Conservation (phyloP, 2,113 vertebrate genomes). For the Microtus richardsoni region DNA sequence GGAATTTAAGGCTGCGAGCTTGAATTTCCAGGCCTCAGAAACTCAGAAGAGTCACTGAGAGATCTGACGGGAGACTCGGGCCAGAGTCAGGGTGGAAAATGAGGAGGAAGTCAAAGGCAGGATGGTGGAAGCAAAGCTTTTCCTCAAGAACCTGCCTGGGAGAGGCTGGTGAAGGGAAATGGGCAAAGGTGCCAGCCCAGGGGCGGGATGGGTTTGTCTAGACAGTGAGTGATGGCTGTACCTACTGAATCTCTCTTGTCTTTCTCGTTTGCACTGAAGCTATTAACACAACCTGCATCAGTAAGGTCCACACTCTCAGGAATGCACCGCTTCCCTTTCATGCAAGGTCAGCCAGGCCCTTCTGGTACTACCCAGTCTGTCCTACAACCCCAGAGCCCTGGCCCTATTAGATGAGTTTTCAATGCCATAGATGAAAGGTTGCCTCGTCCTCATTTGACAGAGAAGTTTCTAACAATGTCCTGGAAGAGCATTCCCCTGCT, state of each 20-base stretch:
- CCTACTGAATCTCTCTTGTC: rapidly evolving
- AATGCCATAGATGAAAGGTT: background rate
- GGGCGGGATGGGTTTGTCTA: background rate
- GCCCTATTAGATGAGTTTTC: rapidly evolving
- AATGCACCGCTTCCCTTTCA: no score
- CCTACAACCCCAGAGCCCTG: background rate
- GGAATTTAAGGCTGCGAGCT: constrained; percentile 39
- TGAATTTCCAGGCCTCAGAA: background rate
- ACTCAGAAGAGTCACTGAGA: constrained; percentile 36
- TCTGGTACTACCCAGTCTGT: rapidly evolving
- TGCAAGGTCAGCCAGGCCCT: background rate
- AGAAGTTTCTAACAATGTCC: background rate
- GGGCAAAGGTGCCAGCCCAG: no score
- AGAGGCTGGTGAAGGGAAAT: background rate
- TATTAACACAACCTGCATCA: background rate
- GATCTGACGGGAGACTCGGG: constrained; percentile 47
- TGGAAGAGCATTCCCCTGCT: rapidly evolving
- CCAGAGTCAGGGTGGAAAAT: background rate
- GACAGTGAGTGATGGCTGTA: background rate
- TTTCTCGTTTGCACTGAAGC: background rate
- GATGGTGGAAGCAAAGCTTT: background rate
- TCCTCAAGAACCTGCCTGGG: background rate
- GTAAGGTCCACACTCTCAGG: background rate
- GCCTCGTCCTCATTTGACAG: background rate
- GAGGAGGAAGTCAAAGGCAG: background rate